Percentiles rank a stretch among this genome's conserved stretches.
phyloP scores from a whole-genome alignment of 2,797 vertebrate species.

The Molossus alvarezi region DNA sequence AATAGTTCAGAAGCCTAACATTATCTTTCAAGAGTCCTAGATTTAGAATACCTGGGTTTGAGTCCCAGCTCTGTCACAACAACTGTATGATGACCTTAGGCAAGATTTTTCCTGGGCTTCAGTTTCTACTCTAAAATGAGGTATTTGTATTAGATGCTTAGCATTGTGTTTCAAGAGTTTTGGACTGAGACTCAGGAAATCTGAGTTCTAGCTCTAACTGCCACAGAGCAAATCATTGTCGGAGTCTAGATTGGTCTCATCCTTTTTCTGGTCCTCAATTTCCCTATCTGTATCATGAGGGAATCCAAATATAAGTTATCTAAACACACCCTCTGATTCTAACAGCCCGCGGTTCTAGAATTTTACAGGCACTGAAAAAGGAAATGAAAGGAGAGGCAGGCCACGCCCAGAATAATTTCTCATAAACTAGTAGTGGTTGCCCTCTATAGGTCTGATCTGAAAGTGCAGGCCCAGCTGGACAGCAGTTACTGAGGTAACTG shows the following conservation, averaged over 20 bases:
- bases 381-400: conserved; percentile 50
- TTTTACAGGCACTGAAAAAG: conserved; percentile 73
- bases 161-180: conserved; percentile 48
- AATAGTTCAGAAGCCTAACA: conserved; percentile 43
- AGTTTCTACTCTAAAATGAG: conserved; percentile 65
- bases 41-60: conserved; percentile 46
- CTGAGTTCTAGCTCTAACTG: not conserved
- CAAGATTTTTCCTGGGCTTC: conserved; percentile 32
- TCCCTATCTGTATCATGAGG: conserved; percentile 5
- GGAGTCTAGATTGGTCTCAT: conserved; percentile 24
- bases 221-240: conserved; percentile 24
- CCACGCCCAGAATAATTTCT: conserved; percentile 72
- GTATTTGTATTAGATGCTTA: conserved; percentile 31
- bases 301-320: conserved; percentile 38
- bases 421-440: conserved; percentile 66
- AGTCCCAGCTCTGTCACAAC: conserved; percentile 7
- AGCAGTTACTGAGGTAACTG: not conserved
- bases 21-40: conserved; percentile 39
- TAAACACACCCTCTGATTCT: conserved; percentile 56
- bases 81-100: conserved; percentile 10
- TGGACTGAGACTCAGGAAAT: conserved; percentile 57
- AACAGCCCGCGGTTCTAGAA: conserved; percentile 58
- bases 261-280: conserved; percentile 43
- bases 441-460: conserved; percentile 76
- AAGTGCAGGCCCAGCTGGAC: not conserved